Percentiles rank a stretch among this genome's conserved stretches.
phyloP scores from a whole-genome alignment of 2,113 vertebrate species.

The Halcyon senegalensis region DNA sequence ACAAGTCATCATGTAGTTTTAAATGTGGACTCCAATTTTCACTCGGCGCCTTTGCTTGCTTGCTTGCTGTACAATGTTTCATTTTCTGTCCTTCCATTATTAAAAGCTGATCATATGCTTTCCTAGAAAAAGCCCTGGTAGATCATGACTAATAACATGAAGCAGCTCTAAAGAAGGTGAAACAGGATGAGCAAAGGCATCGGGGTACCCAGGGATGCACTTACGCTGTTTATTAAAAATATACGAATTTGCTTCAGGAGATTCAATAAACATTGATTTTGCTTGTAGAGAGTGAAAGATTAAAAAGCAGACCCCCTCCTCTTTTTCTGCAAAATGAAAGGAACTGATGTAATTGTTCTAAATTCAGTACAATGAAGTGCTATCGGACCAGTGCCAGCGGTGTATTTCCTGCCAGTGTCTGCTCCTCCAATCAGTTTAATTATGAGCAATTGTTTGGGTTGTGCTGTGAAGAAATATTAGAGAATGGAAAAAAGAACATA shows the following conservation, averaged over 20 bases:
- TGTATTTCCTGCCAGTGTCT: conserved; percentile 78
- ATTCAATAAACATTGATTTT: conserved; percentile 48
- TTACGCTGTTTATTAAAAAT: conserved; percentile 11
- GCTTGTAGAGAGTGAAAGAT: background rate
- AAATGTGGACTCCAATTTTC: background rate
- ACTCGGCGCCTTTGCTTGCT: background rate
- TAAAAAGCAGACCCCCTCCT: conserved; percentile 1
- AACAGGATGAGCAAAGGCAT: background rate
- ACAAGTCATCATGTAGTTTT: background rate
- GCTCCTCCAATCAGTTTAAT: conserved; percentile 79
- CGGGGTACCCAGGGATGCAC: background rate
- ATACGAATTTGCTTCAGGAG: background rate
- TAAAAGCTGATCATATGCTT: background rate
- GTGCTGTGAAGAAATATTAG: conserved; percentile 80
- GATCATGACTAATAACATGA: background rate
- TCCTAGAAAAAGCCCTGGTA: background rate
- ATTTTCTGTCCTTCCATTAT: background rate
- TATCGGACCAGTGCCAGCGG: conserved; percentile 59
- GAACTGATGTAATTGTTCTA: conserved; percentile 79
- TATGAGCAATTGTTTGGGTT: conserved; percentile 83
- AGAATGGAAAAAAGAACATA: conserved; percentile 83
- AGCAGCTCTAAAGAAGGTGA: background rate
- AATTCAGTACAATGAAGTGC: conserved; percentile 72
- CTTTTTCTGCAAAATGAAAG: conserved; percentile 70
- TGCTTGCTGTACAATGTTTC: background rate